Base-by-base conservation (phyloP, 2,888 invertebrate genomes). In the Lapara coniferarum region DNA sequence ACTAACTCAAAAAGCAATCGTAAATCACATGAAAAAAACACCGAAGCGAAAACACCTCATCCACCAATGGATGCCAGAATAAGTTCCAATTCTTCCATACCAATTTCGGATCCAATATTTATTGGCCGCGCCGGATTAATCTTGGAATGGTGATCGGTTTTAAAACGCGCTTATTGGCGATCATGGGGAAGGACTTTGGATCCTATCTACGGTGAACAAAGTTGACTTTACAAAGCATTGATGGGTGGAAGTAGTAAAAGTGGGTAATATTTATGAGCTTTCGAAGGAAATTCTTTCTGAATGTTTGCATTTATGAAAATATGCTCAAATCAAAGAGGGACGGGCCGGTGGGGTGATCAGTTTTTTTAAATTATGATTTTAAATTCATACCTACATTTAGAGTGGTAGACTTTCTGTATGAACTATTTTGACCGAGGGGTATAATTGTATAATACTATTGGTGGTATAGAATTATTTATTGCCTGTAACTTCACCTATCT, bases 231-330 rank as follows among this genome's bases (percentile, higher is more conserved):
- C 74, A 51, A 66, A 73, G 75, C 14, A 63, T 55, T 71, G 72
- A 71, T 74, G 73, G 74, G 78, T 82, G 81, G 85, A 81, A 86
- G 87, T 85, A 89, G 89, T 91, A 91, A 91, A 92, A 92, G 89
- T 90, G 90, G 91, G 88, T 86, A 90, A 92, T 93, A 93, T 93
- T 93, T 93, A 93, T 92, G 93, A 92, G 91, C 91, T 92, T 92
- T 91, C 86, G 88, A 90, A 92, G 90, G 89, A 92, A 93, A 91
- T 92, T 92, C 92, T 92, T 93, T 91, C 84, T 86, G 89, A 92
- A 90, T 92, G 92, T 93, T 93, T 92, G 93, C 93, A 93, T 93
- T 93, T 93, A 93, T 93, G 92, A 92, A 93, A 93, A 93, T 93
- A 93, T 93, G 93, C 92, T 92, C 84, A 84, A 89, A 88, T 89